Evolutionary conservation across 2,113 vertebrate species (phyloP).

Genomic region (Clarias magur): DNA sequence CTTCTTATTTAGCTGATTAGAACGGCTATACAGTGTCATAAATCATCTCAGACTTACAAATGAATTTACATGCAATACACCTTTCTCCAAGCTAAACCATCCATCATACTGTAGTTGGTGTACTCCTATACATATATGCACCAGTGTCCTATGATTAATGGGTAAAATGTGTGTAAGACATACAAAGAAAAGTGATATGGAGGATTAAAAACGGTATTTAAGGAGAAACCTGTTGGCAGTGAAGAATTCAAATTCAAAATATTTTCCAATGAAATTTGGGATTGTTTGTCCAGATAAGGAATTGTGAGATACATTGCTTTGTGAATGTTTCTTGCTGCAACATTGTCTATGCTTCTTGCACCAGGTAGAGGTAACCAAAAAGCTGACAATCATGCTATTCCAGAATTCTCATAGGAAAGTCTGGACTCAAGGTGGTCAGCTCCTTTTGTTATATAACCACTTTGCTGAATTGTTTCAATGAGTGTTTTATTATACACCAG

Average conservation of each 20-base stretch:
- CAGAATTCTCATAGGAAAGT: too few relatives aligned
- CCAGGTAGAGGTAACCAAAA: too few relatives aligned
- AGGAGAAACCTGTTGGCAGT: background rate
- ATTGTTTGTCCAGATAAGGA: too few relatives aligned
- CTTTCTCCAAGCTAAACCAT: background rate
- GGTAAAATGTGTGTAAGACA: background rate
- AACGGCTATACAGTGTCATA: background rate
- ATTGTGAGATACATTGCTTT: too few relatives aligned
- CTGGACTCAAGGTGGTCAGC: too few relatives aligned
- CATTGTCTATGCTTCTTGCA: too few relatives aligned
- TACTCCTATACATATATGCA: background rate
- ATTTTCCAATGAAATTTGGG: background rate
- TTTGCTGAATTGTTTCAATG: too few relatives aligned
- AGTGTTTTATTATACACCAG: too few relatives aligned
- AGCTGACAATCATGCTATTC: too few relatives aligned
- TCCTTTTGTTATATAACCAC: too few relatives aligned
- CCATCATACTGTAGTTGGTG: background rate
- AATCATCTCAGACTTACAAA: slow-evolving; percentile 13
- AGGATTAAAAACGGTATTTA: background rate
- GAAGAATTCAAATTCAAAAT: background rate
- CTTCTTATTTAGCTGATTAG: background rate
- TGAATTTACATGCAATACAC: slow-evolving; percentile 11
- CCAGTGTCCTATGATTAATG: background rate
- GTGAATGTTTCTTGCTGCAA: too few relatives aligned
- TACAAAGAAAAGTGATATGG: background rate